Conservation (phyloP, 2,113 vertebrate species). For the Amazona vittata region DNA sequence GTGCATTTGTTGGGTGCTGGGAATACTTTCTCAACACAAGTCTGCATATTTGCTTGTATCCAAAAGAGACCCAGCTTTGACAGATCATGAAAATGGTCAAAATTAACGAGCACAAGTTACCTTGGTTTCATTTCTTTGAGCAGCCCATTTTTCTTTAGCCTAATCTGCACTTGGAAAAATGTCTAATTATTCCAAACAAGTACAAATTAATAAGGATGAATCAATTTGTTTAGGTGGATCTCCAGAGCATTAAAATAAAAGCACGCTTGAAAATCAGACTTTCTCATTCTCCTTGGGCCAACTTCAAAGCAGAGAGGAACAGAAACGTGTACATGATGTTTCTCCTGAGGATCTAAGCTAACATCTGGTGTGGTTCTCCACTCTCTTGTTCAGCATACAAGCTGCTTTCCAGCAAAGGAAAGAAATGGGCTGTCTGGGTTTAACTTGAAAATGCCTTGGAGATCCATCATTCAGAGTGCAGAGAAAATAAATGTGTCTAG, state of each 20-base stretch:
- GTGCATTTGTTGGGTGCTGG: background rate
- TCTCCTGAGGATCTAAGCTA: background rate
- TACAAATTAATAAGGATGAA: background rate
- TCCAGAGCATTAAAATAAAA: background rate
- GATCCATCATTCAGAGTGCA: background rate
- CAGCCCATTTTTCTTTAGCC: background rate
- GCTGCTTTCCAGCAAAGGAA: background rate
- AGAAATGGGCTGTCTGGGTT: background rate
- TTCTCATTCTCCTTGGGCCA: background rate
- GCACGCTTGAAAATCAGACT: background rate
- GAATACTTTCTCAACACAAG: background rate
- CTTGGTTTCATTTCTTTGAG: background rate
- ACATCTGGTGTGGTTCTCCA: background rate
- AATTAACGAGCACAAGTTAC: background rate
- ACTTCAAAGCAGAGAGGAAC: background rate
- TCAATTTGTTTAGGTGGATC: background rate
- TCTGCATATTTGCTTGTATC: rapidly evolving
- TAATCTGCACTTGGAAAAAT: background rate
- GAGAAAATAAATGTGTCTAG: rapidly evolving
- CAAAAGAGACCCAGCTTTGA: background rate
- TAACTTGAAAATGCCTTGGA: background rate
- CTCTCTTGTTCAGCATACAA: background rate
- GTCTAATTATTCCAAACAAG: background rate
- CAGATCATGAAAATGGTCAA: background rate
- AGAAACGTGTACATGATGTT: rapidly evolving